phyloP scores from a whole-genome alignment of 2,797 vertebrate species.

The Diglossa cyanea region DNA sequence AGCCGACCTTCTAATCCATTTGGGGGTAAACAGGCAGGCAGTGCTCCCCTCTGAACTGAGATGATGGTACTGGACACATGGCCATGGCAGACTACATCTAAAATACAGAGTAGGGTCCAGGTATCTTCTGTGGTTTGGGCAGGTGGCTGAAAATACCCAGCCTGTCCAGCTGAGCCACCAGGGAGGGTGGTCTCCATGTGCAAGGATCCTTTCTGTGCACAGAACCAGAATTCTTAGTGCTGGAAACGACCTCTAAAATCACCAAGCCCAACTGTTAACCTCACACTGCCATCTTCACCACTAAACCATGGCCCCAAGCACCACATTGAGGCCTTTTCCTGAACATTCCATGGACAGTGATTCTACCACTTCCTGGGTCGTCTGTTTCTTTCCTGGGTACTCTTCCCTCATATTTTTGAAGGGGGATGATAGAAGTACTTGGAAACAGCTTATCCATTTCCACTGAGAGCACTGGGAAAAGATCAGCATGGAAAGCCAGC shows the following conservation, averaged over 20 bases:
- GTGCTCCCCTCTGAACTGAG: not conserved
- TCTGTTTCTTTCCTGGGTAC: not conserved
- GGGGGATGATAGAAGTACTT: not conserved
- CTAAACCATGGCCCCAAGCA: not conserved
- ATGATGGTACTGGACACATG: too few relatives aligned
- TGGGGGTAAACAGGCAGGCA: not conserved
- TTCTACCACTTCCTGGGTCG: not conserved
- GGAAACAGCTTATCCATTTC: not conserved
- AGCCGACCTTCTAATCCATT: not conserved
- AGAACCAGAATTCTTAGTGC: not conserved
- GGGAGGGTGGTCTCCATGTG: not conserved
- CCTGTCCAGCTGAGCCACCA: not conserved
- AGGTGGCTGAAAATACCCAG: not conserved
- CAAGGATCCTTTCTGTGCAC: not conserved
- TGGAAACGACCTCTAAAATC: not conserved
- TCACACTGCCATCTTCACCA: not conserved
- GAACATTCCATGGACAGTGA: not conserved
- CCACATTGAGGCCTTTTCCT: not conserved
- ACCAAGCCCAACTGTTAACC: not conserved
- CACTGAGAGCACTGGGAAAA: not conserved
- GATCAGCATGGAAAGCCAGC: not conserved
- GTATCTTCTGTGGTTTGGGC: not conserved
- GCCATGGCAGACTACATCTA: not conserved
- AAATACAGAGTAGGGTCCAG: not conserved
- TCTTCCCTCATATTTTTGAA: not conserved